These are phyloP conservation scores for Heteromormyrus szaboi DNA, from an alignment of 2,797 vertebrate species.

Conservation along the genomic window DNA sequence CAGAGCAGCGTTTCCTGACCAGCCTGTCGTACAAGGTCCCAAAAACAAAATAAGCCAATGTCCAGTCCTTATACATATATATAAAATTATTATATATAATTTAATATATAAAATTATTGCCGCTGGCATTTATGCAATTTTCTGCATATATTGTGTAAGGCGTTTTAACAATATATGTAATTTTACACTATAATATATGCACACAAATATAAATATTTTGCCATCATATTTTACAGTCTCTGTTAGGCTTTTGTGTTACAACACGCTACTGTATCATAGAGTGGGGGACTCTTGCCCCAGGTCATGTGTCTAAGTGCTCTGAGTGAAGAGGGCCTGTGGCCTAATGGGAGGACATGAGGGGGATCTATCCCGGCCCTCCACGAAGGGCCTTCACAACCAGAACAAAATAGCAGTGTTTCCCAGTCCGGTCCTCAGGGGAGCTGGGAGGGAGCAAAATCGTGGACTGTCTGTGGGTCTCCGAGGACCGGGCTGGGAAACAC, in stretches of 20 bases:
- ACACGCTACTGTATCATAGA: not conserved
- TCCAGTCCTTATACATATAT: not conserved
- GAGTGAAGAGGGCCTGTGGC: not conserved
- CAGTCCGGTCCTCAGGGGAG: not conserved
- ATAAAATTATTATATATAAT: not conserved
- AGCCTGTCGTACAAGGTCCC: not conserved
- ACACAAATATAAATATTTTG: slow-evolving; percentile 14
- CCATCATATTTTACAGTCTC: not conserved
- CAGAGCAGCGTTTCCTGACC: not conserved
- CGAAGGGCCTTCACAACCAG: not conserved
- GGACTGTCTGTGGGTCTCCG: not conserved
- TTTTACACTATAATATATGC: not conserved
- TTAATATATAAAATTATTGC: slow-evolving; percentile 12
- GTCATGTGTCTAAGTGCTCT: not conserved
- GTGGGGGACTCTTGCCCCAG: not conserved
- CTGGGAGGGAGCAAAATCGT: not conserved
- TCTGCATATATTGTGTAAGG: not conserved
- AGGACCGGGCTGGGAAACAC: not conserved
- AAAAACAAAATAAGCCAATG: slow-evolving; percentile 3
- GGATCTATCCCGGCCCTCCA: not conserved
- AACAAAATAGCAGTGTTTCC: not conserved
- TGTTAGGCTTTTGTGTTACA: not conserved
- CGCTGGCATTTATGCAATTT: slow-evolving; percentile 10
- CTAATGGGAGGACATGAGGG: not conserved
- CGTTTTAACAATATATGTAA: not conserved